These are phyloP conservation scores for Dipodomys merriami DNA, from an alignment of 2,113 vertebrate genomes.

Conservation along the genomic window DNA sequence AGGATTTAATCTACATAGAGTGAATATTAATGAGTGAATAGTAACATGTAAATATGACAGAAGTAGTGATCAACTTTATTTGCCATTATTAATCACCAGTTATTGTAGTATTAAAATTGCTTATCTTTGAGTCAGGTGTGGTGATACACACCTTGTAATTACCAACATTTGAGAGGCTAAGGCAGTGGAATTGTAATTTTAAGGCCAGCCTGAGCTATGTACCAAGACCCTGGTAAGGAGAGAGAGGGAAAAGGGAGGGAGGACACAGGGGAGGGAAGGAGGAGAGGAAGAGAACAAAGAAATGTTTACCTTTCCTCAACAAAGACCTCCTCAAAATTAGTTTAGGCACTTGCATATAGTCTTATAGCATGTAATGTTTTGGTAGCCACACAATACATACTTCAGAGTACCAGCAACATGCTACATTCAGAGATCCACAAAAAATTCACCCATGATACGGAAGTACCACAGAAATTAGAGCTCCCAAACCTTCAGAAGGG, in stretches of 20 bases:
- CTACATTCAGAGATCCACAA: neutral
- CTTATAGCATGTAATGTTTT: neutral
- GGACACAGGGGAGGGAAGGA: too few species aligned
- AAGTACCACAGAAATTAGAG: neutral
- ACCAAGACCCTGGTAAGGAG: too few species aligned
- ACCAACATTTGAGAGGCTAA: too few species aligned
- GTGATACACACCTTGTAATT: too few species aligned
- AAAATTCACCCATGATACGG: neutral
- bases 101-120: neutral
- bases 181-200: too few species aligned
- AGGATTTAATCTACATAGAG: neutral
- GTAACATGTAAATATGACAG: neutral
- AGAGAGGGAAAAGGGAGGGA: too few species aligned
- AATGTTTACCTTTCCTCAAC: neutral
- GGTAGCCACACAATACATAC: neutral
- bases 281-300: neutral
- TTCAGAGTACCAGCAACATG: neutral
- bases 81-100: neutral
- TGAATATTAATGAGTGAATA: neutral
- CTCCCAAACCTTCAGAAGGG: neutral
- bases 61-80: neutral
- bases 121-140: neutral
- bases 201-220: too few species aligned
- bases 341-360: neutral
- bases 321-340: constrained; percentile 12